phyloP scores from a whole-genome alignment of 1,140 invertebrate species.

The Calosoma granatense region DNA sequence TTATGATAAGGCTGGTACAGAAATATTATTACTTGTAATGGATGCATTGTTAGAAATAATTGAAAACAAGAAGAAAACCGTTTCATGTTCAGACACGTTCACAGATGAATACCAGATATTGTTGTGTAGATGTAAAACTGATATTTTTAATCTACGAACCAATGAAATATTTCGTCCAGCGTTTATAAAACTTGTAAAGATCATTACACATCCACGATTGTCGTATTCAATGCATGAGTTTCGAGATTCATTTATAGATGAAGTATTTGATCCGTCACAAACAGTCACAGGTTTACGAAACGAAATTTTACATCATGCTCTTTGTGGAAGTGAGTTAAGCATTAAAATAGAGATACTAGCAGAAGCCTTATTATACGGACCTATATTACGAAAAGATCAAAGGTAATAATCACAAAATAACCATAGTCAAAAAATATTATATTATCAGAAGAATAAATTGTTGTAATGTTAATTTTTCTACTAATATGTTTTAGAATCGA shows the following conservation, averaged over 20 bases:
- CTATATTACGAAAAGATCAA: conserved; percentile 10
- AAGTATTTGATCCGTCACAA: conserved; percentile 8
- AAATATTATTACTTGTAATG: not conserved
- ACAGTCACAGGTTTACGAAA: conserved; percentile 9
- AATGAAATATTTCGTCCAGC: conserved; percentile 25
- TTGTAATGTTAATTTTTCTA: not conserved
- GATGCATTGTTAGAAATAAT: not conserved
- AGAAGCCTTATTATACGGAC: not conserved
- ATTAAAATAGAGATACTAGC: conserved; percentile 8
- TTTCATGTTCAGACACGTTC: too few relatives aligned
- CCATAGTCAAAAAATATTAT: too few relatives aligned
- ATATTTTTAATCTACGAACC: conserved; percentile 24
- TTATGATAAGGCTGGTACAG: not conserved
- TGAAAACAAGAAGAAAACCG: not conserved
- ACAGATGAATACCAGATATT: too few relatives aligned
- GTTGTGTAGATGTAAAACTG: conserved; percentile 27
- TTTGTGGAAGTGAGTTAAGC: not conserved
- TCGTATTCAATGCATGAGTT: conserved; percentile 11
- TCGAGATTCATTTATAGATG: conserved; percentile 1
- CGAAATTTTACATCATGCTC: conserved; percentile 5
- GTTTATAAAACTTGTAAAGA: conserved; percentile 20
- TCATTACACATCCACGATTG: conserved; percentile 23
- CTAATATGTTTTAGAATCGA: not conserved
- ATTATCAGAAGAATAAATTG: not conserved
- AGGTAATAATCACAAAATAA: too few relatives aligned